These are phyloP conservation scores for Lichenostomus cassidix DNA, from an alignment of 2,113 vertebrate genomes.

Conservation along the genomic window DNA sequence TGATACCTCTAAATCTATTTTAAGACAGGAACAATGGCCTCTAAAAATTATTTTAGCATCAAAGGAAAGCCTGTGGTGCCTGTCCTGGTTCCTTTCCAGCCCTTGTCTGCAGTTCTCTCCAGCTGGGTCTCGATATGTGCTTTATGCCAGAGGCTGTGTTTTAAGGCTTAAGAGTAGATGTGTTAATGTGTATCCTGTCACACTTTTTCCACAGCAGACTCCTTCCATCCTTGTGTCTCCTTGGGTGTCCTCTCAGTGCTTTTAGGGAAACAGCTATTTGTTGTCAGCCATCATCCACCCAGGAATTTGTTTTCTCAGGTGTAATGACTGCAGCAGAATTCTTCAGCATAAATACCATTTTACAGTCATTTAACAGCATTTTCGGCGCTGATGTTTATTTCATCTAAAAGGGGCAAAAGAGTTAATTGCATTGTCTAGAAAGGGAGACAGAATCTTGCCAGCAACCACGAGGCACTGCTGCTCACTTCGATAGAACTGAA, in stretches of 20 bases:
- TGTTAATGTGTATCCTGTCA: not conserved
- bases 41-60: not conserved
- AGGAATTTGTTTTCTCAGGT: conserved; percentile 19
- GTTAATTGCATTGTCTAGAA: conserved; percentile 78
- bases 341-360: conserved; percentile 20
- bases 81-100: not conserved
- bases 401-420: conserved; percentile 70
- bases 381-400: conserved; percentile 65
- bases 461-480: conserved; percentile 56
- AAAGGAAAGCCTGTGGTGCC: not conserved
- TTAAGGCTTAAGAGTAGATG: not conserved
- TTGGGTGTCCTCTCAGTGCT: not conserved
- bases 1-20: not conserved
- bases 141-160: not conserved
- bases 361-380: conserved; percentile 55
- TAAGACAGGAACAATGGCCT: not conserved
- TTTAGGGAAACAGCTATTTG: not conserved
- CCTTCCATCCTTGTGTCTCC: not conserved
- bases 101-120: not conserved
- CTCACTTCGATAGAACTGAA: conserved; percentile 68
- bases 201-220: not conserved
- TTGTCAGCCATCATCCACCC: not conserved
- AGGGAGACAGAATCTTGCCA: conserved; percentile 60
- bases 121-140: not conserved
- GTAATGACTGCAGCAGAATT: not conserved